A percentile compares a stretch with the other conserved stretches of the same genome.
Conservation (phyloP, 2,888 invertebrate species). For the Gryllus longicercus region DNA sequence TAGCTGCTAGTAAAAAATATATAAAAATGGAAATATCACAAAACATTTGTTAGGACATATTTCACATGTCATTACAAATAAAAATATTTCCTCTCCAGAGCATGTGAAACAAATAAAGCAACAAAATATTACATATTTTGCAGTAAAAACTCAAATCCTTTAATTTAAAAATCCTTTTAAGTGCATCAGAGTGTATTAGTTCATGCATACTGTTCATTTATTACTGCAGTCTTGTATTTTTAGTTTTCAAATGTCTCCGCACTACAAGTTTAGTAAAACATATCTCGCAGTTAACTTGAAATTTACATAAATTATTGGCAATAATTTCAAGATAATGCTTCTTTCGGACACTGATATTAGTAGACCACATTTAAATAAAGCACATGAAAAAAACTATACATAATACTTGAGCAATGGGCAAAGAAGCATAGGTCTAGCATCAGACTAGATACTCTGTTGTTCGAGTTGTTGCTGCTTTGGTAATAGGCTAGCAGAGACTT, state of each 20-base stretch:
- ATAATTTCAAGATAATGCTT: not conserved
- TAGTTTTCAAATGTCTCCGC: not conserved
- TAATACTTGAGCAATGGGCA: constrained; percentile 7
- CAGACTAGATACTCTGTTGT: not conserved
- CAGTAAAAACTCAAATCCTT: not conserved
- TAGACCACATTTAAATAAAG: not conserved
- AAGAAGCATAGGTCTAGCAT: constrained; percentile 4
- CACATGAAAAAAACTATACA: not conserved
- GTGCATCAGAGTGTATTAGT: too few species aligned
- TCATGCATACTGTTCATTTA: too few species aligned
- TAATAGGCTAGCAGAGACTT: not conserved
- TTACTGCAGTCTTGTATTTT: not conserved
- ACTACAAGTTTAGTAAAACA: not conserved
- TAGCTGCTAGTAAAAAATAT: constrained; percentile 5
- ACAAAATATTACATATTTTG: not conserved
- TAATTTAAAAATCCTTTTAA: not conserved
- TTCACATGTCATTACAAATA: not conserved
- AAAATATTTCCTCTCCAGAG: not conserved
- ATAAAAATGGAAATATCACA: not conserved
- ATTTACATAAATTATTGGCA: not conserved
- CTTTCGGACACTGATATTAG: not conserved
- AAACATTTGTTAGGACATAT: not conserved
- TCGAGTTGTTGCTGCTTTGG: not conserved
- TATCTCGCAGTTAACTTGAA: not conserved
- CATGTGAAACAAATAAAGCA: not conserved